Percentiles rank a stretch among this genome's conserved stretches.
Evolutionary conservation across 2,113 vertebrate genomes (phyloP).

Genomic region (Uropsilus gracilis): DNA sequence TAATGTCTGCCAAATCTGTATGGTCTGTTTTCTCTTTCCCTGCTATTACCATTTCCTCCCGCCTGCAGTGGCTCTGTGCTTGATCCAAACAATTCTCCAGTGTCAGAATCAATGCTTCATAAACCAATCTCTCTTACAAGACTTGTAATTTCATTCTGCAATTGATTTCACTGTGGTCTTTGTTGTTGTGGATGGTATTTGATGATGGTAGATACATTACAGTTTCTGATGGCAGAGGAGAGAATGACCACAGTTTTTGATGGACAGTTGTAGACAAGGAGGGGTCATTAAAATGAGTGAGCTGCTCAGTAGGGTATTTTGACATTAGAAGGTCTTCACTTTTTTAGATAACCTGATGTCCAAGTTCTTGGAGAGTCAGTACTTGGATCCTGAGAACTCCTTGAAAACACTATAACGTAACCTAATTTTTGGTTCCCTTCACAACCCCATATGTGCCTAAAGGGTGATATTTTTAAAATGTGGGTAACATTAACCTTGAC

Average conservation of each 20-base stretch:
- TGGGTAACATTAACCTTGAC: background rate
- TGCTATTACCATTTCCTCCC: background rate
- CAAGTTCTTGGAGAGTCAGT: background rate
- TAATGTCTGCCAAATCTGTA: background rate
- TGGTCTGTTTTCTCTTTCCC: background rate
- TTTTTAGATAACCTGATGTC: background rate
- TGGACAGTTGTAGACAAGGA: background rate
- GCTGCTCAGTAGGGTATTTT: background rate
- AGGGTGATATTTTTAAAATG: background rate
- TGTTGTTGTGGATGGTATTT: background rate
- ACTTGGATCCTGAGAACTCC: background rate
- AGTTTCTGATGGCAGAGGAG: background rate
- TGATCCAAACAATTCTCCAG: background rate
- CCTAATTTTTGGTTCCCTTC: background rate
- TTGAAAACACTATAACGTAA: background rate
- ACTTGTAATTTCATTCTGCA: background rate
- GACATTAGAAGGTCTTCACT: background rate
- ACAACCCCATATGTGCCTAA: background rate
- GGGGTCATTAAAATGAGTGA: background rate
- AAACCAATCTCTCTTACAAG: background rate
- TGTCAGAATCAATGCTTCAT: background rate
- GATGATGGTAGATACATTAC: background rate
- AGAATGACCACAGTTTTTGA: background rate
- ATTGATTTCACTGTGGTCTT: background rate
- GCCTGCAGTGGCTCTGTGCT: background rate